Percentiles rank a stretch among this genome's conserved stretches.
phyloP scores from a whole-genome alignment of 2,888 invertebrate species.

The Volucella inanis region DNA sequence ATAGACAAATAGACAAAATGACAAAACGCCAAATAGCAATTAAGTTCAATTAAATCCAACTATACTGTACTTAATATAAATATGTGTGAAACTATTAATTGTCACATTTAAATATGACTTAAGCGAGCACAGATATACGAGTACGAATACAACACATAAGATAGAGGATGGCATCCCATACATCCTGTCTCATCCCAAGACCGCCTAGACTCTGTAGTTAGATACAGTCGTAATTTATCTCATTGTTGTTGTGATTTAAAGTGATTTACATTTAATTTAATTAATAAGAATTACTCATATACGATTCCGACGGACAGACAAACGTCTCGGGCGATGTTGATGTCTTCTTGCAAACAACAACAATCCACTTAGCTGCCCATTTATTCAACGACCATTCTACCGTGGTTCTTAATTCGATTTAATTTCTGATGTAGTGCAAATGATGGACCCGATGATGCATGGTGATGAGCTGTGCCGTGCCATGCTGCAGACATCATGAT shows the following conservation, averaged over 20 bases:
- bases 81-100: constrained; percentile 73
- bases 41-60: constrained; percentile 73
- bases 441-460: constrained; percentile 48
- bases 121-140: constrained; percentile 29
- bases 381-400: constrained; percentile 2
- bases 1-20: background rate
- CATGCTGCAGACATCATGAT: constrained; percentile 21
- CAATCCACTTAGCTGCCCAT: background rate
- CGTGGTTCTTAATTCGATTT: constrained; percentile 38
- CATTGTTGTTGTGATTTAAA: constrained; percentile 15
- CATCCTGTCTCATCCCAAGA: background rate
- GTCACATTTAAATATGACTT: constrained; percentile 74
- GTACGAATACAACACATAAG: background rate
- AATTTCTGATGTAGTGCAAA: constrained; percentile 22
- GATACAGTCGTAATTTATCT: background rate
- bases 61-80: constrained; percentile 55
- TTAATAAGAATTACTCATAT: constrained; percentile 63
- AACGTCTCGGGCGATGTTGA: no score
- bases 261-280: constrained; percentile 55
- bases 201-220: background rate
- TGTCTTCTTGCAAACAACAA: no score
- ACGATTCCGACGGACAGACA: no score
- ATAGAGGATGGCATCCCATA: background rate
- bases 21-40: constrained; percentile 61
- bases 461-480: background rate